phyloP scores from a whole-genome alignment of 92 coral and sea anemone species.

The Epizoanthus illoricatus region DNA sequence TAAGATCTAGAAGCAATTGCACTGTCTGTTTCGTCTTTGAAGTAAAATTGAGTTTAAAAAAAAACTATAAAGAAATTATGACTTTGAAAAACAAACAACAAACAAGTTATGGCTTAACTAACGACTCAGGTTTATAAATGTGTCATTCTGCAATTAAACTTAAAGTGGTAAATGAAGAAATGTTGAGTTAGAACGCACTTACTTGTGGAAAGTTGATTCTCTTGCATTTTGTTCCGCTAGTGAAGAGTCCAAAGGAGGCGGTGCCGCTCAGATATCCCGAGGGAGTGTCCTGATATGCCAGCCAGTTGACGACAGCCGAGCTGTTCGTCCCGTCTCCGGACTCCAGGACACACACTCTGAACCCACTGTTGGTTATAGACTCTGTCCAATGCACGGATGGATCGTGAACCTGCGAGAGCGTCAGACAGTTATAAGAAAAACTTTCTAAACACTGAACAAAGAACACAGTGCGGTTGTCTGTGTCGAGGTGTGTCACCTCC shows the following conservation, averaged over 20 bases:
- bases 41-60: too few relatives aligned
- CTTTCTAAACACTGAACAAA: neutral
- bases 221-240: constrained; percentile 56
- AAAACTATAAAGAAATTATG: too few relatives aligned
- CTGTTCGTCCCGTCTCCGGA: constrained; percentile 54
- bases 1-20: too few relatives aligned
- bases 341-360: constrained; percentile 51
- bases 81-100: neutral
- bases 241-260: constrained; percentile 47
- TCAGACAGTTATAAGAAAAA: neutral
- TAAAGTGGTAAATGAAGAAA: neutral
- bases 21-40: too few relatives aligned
- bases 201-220: constrained; percentile 52
- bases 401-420: constrained; percentile 35
- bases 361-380: constrained; percentile 39
- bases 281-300: constrained; percentile 53
- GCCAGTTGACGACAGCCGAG: constrained; percentile 51
- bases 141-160: too few relatives aligned
- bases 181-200: neutral
- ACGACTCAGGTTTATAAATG: too few relatives aligned
- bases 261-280: constrained; percentile 48
- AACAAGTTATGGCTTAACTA: neutral
- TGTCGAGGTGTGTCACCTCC: too few relatives aligned
- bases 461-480: too few relatives aligned
- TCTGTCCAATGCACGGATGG: constrained; percentile 53